Conservation (phyloP, 1,140 invertebrate genomes). For the Lordiphosa stackelbergi region DNA sequence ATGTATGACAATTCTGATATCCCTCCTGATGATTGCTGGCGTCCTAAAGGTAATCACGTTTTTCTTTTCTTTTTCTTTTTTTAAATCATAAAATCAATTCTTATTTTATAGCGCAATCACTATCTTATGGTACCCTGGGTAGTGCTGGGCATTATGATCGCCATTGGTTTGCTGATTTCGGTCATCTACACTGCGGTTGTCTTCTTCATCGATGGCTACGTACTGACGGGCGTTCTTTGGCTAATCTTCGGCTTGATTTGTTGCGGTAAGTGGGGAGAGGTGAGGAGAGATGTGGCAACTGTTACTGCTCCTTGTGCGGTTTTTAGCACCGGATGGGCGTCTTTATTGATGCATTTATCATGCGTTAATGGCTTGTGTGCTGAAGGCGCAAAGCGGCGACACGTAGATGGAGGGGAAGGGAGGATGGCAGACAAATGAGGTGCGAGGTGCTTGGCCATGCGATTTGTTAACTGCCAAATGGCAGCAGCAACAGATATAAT, state of each 20-base stretch:
- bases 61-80: too few species aligned
- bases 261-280: conserved; percentile 79
- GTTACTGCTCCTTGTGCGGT: conserved; percentile 35
- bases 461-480: conserved; percentile 42
- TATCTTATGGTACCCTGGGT: conserved; percentile 91
- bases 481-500: conserved; percentile 22
- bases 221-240: conserved; percentile 80
- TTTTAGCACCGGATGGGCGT: conserved; percentile 63
- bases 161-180: conserved; percentile 84
- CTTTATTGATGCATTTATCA: conserved; percentile 66
- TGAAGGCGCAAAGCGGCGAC: conserved; percentile 24
- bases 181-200: conserved; percentile 86
- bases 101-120: conserved; percentile 82
- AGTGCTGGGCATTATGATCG: conserved; percentile 85
- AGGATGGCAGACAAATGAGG: conserved; percentile 43
- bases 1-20: conserved; percentile 89
- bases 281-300: conserved; percentile 1
- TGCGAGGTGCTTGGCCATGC: conserved; percentile 46
- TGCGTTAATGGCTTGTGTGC: conserved; percentile 52
- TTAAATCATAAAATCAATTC: conserved; percentile 20
- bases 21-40: conserved; percentile 85
- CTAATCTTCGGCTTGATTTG: conserved; percentile 81
- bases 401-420: background rate
- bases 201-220: conserved; percentile 81
- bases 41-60: conserved; percentile 81